Conservation (phyloP, 1,140 invertebrate genomes). For the Lasaia peninsularis region DNA sequence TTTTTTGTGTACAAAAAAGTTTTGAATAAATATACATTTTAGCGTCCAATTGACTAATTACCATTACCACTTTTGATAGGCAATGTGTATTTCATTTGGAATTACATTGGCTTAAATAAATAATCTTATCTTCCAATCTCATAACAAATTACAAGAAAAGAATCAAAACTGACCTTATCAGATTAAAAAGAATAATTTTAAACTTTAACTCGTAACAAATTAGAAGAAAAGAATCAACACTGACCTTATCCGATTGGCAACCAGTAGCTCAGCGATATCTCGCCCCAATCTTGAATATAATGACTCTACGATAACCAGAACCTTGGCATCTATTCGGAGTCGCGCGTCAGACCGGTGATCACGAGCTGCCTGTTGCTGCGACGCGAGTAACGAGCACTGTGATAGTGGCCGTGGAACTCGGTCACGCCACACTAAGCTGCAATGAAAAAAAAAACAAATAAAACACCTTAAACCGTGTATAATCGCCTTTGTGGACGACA, state of each 20-base stretch:
- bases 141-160: background rate
- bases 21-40: too few relatives aligned
- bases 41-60: too few relatives aligned
- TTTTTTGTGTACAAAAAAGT: too few relatives aligned
- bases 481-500: background rate
- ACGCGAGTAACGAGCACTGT: conserved; percentile 85
- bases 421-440: conserved; percentile 85
- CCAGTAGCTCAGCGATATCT: conserved; percentile 94
- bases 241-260: conserved; percentile 95
- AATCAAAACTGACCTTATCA: conserved; percentile 88
- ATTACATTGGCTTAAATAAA: too few relatives aligned
- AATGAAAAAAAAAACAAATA: conserved; percentile 30
- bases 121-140: too few relatives aligned
- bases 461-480: background rate
- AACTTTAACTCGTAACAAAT: too few relatives aligned
- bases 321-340: conserved; percentile 92
- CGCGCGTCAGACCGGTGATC: conserved; percentile 91
- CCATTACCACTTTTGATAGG: too few relatives aligned
- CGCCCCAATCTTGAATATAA: conserved; percentile 93
- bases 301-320: conserved; percentile 96
- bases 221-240: conserved; percentile 33
- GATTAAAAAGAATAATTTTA: too few relatives aligned
- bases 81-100: too few relatives aligned
- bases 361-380: conserved; percentile 79
- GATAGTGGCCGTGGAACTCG: conserved; percentile 87